Evolutionary conservation across 2,888 invertebrate species (phyloP).

Genomic region (Nasonovia ribisnigri): DNA sequence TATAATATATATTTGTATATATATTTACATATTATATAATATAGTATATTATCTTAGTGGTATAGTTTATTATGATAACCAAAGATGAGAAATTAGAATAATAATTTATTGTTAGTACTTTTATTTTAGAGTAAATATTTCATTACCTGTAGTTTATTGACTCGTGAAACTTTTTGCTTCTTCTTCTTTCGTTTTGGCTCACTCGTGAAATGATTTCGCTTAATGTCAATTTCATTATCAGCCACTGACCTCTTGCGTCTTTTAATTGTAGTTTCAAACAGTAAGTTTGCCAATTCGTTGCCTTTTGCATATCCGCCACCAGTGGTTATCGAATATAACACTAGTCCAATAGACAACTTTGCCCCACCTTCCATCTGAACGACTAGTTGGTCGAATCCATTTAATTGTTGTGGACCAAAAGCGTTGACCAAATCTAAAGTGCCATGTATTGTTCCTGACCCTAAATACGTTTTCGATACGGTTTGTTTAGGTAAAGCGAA

Average conservation of each 20-base stretch:
- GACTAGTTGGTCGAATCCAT: background rate
- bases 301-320: background rate
- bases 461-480: conserved; percentile 21
- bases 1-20: no score
- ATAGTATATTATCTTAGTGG: no score
- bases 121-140: background rate
- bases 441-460: background rate
- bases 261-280: background rate
- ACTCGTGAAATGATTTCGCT: background rate
- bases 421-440: background rate
- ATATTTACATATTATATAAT: no score
- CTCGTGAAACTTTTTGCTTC: conserved; percentile 29
- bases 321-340: conserved; percentile 39
- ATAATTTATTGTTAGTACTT: background rate
- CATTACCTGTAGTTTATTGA: conserved; percentile 39
- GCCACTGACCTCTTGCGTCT: conserved; percentile 44
- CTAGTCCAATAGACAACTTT: conserved; percentile 24
- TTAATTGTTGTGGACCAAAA: background rate
- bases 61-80: background rate
- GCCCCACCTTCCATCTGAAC: background rate
- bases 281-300: conserved; percentile 24
- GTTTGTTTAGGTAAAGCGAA: conserved; percentile 16
- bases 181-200: conserved; percentile 37
- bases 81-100: background rate
- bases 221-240: conserved; percentile 48